These are phyloP conservation scores for Caenorhabditis virilis DNA, from an alignment of 2,888 invertebrate genomes.

Conservation along the genomic window DNA sequence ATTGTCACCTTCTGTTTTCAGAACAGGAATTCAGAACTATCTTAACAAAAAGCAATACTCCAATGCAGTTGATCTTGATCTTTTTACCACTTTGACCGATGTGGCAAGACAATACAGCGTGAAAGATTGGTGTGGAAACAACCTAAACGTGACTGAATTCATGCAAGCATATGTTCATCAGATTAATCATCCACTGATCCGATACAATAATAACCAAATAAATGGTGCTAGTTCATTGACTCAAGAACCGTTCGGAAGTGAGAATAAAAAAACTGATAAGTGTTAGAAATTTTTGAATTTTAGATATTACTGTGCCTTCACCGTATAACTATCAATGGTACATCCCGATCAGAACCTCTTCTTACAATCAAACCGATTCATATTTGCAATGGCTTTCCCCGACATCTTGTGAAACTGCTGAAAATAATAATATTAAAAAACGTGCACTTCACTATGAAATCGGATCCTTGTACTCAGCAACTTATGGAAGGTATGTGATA, in stretches of 20 bases:
- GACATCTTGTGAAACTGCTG: too few species aligned
- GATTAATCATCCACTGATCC: constrained; percentile 39
- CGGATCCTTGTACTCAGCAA: constrained; percentile 20
- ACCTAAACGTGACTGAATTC: constrained; percentile 31
- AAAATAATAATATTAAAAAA: constrained; percentile 16
- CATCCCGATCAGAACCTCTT: constrained; percentile 18
- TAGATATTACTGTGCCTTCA: not conserved
- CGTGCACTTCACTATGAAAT: constrained; percentile 17
- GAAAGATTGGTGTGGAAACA: constrained; percentile 37
- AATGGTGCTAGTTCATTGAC: constrained; percentile 7
- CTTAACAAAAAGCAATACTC: constrained; percentile 76
- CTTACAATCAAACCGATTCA: constrained; percentile 4
- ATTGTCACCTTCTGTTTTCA: constrained; percentile 25
- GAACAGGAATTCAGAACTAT: constrained; percentile 70
- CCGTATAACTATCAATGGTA: constrained; percentile 39
- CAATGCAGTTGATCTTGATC: constrained; percentile 80
- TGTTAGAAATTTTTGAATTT: not conserved
- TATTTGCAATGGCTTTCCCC: constrained; percentile 14
- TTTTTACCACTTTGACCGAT: constrained; percentile 79
- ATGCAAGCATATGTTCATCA: constrained; percentile 45
- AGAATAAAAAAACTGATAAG: not conserved
- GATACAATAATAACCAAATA: constrained; percentile 19
- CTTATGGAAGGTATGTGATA: constrained; percentile 26
- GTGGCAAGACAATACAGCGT: constrained; percentile 65
- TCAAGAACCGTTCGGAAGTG: constrained; percentile 27